Evolutionary conservation across 2,797 vertebrate species (phyloP), one percentile per base, ranked within the genome.

Genomic region (Valencia hispanica): DNA sequence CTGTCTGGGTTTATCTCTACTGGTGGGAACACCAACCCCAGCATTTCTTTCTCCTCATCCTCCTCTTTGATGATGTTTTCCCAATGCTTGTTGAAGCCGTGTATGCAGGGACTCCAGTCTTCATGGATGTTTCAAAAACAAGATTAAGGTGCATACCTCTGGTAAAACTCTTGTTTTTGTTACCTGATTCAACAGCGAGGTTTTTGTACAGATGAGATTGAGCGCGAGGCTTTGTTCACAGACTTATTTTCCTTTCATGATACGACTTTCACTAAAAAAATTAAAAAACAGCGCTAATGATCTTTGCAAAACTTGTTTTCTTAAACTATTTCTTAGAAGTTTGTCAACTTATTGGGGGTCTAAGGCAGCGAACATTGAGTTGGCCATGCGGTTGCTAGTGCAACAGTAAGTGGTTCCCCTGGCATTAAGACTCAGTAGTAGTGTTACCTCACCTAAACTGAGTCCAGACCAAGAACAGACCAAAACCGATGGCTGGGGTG

Each of bases 51-150:
- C 78, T 76, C 83, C 81, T 87, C 86, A 82, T 88, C 86, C 86
- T 82, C 84, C 72, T 82, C 90, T 89, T 93, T 91, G 86, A 93
- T 89, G 90, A 61, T 82, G 88, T 87, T 88, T 86, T 77, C 87
- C 78, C 74, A 68, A 87, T 85, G 84, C 84, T 75, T 84, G 81
- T 83, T 78, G 85, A 86, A 85, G 68, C 74, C 75, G 36, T 61
- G 61, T 34, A 27, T 84, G 74, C 74, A 17, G 81, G 74, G 84
- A 88, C 83, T 84, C 59, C 7, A 27, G 74, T 77, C 78, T 83
- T 77, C 82, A 53, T 17, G 34, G 48, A 17, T 36, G 79, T 50
- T 80, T 84, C 79, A 72, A 87, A 89, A 90, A 86, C 79, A 84
- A 88, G 89, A 90, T 91, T 90, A 90, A 72, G 82, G 86, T 27